A percentile compares a stretch with the other conserved stretches of the same genome.
phyloP scores from a whole-genome alignment of 2,113 vertebrate species.

The Corynorhinus townsendii region DNA sequence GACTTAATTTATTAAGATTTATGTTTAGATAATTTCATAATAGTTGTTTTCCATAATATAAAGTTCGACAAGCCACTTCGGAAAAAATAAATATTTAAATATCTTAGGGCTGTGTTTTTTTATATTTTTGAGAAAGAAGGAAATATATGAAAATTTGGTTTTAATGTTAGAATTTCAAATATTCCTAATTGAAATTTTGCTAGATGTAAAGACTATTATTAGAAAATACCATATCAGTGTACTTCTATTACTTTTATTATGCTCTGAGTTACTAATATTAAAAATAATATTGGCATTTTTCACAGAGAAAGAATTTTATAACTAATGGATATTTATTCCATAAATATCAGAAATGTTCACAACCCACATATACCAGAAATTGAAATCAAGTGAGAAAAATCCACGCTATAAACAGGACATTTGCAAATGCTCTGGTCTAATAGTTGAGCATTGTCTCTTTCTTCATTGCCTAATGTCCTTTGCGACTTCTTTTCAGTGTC shows the following conservation, averaged over 20 bases:
- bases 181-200: conserved; percentile 17
- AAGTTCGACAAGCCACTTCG: not conserved
- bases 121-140: conserved; percentile 27
- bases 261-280: not conserved
- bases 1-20: conserved; percentile 16
- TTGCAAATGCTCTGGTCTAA: not conserved
- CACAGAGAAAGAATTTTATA: not conserved
- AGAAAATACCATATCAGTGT: not conserved
- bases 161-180: not conserved
- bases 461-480: not conserved
- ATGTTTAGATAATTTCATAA: not conserved
- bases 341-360: not conserved
- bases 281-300: not conserved
- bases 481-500: not conserved
- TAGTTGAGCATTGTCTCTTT: not conserved
- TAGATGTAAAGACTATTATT: not conserved
- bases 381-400: not conserved
- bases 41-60: not conserved
- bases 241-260: not conserved
- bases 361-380: not conserved
- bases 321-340: not conserved
- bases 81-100: conserved; percentile 17
- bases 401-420: not conserved
- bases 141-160: not conserved
- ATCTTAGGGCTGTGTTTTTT: not conserved